These are phyloP conservation scores for Atethmia centrago DNA, from an alignment of 2,888 invertebrate species.

Conservation along the genomic window DNA sequence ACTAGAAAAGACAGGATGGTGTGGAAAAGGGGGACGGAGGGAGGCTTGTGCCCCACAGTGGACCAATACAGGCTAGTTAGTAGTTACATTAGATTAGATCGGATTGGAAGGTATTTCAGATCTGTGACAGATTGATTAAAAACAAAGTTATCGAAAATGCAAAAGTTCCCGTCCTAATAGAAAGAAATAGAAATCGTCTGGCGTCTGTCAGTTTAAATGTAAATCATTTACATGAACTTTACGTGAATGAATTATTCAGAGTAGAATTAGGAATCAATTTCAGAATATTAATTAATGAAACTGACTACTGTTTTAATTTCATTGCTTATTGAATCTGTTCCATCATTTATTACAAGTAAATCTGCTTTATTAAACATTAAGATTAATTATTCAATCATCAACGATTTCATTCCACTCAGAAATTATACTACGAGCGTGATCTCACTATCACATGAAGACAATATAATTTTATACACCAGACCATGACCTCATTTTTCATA, in stretches of 20 bases:
- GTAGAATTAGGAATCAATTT: constrained; percentile 55
- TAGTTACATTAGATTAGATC: not conserved
- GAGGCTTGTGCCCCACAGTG: not conserved
- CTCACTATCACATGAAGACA: not conserved
- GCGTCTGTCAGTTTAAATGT: constrained; percentile 20
- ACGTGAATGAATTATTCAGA: constrained; percentile 51
- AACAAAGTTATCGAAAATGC: not conserved
- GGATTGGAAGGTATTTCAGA: not conserved
- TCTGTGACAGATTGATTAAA: not conserved
- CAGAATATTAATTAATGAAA: constrained; percentile 55
- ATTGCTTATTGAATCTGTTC: constrained; percentile 16
- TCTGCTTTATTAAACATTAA: not conserved
- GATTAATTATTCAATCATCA: not conserved
- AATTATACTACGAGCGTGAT: not conserved
- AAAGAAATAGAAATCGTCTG: not conserved
- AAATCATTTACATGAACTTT: constrained; percentile 39
- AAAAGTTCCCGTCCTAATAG: not conserved
- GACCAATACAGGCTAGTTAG: too few relatives aligned
- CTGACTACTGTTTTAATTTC: constrained; percentile 43
- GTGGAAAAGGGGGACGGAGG: not conserved
- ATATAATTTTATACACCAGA: not conserved
- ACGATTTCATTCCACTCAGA: not conserved
- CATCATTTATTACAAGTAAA: constrained; percentile 27
- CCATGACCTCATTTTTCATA: constrained; percentile 27
- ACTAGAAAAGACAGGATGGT: not conserved